Evolutionary conservation across 2,888 invertebrate species (phyloP), one percentile per base, ranked within the genome.

Genomic region (Lissonota sp.): DNA sequence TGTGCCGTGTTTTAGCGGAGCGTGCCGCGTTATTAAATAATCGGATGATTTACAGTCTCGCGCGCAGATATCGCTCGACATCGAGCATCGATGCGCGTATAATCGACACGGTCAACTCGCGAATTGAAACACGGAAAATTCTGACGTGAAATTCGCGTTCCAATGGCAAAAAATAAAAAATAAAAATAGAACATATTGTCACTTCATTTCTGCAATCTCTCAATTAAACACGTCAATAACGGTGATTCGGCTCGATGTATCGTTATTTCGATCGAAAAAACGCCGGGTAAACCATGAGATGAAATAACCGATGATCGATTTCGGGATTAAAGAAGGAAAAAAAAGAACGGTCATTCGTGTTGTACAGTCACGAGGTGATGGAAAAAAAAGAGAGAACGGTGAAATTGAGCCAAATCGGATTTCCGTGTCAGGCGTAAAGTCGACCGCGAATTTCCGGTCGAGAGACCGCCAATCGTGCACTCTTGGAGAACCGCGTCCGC

Each of bases 351-450:
- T 53, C 8, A 46, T 74, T 12, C 26, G 3, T 66, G 12, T 60
- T 49, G 10, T 62, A 62, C 10, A 42, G 39, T 37, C 8, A 1
- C 12, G 14, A 49, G 16, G 57, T 16, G 8, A 39, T 12, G 14
- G n/a, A 42, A 8, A 26, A 42, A 40, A 26, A 49, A 64, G 60
- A 62, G 72, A 69, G 73, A 42, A 62, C 42, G 66, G 80, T 75
- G 86, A 84, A 84, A 86, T 85, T 72, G 84, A 85, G 77, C 79
- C 77, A 83, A 87, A 85, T 85, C 86, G 85, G 85, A 85, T 87
- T 87, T 85, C 85, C 85, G 84, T 86, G 85, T 84, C 78, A 70
- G 82, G 70, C 67, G 76, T 58, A 82, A 79, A 73, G 82, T 74
- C 73, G 74, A 84, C 84, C 82, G 37, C 84, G 79, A 83, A 84